These are phyloP conservation scores for Pristionchus fissidentatus DNA, from an alignment of 2,888 invertebrate species.

Conservation along the genomic window DNA sequence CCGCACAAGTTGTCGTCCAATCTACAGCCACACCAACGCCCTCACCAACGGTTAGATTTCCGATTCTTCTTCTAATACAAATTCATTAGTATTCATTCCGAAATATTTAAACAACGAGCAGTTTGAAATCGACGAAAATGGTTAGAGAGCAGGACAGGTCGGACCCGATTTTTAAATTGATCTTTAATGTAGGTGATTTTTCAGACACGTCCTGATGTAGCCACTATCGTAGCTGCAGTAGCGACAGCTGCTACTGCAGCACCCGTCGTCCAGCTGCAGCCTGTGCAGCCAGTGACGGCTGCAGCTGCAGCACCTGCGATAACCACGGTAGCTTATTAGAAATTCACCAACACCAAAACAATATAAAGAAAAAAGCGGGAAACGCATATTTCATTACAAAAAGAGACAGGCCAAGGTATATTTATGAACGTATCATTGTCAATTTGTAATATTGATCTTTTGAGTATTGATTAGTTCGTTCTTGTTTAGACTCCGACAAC, in stretches of 20 bases:
- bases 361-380: no score
- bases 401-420: no score
- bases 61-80: neutral
- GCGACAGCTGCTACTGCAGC: constrained; percentile 2
- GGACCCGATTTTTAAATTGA: no score
- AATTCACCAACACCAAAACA: no score
- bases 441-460: no score
- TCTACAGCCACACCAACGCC: neutral
- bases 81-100: neutral
- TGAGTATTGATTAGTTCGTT: no score
- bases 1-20: neutral
- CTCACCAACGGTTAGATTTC: neutral
- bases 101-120: neutral
- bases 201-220: neutral
- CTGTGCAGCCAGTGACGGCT: neutral
- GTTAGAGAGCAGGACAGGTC: no score
- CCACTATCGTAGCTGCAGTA: neutral
- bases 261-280: neutral
- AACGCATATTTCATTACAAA: no score
- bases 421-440: no score
- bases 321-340: no score
- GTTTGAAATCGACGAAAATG: neutral
- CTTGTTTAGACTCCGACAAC: neutral
- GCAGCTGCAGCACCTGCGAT: neutral
- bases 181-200: no score